Conservation (phyloP, 2,797 vertebrate species). For the Galaxias olidus region DNA sequence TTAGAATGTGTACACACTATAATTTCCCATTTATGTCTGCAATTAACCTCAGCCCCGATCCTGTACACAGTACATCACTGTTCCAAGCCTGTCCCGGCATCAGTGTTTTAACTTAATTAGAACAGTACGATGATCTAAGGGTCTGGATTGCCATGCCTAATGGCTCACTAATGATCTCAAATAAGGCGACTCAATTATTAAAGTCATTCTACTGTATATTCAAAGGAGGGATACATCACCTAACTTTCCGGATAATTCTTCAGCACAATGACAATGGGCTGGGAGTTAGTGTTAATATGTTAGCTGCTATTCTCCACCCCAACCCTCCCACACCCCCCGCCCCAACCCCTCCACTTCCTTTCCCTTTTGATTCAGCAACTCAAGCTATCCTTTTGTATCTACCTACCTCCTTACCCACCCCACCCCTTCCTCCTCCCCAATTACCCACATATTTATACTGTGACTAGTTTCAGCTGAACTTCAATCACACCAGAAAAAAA, state of each 20-base stretch:
- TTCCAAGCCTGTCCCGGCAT: conserved; percentile 48
- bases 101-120: conserved; percentile 62
- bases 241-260: neutral
- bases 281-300: conserved; percentile 14
- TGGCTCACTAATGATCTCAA: conserved; percentile 59
- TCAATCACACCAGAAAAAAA: neutral
- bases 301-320: neutral
- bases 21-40: conserved; percentile 59
- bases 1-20: conserved; percentile 50
- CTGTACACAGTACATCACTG: conserved; percentile 53
- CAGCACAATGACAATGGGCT: conserved; percentile 3
- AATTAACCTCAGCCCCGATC: conserved; percentile 58
- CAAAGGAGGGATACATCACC: conserved; percentile 28
- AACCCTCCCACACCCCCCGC: neutral
- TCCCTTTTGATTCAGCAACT: neutral
- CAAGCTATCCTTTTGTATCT: neutral
- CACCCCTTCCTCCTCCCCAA: neutral
- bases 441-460: neutral
- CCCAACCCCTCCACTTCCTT: neutral
- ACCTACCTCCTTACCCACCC: neutral
- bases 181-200: conserved; percentile 58
- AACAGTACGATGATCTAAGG: conserved; percentile 50
- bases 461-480: neutral
- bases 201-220: conserved; percentile 49
- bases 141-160: conserved; percentile 58